Conservation (phyloP, 2,113 vertebrate species). For the Carassius carassius region DNA sequence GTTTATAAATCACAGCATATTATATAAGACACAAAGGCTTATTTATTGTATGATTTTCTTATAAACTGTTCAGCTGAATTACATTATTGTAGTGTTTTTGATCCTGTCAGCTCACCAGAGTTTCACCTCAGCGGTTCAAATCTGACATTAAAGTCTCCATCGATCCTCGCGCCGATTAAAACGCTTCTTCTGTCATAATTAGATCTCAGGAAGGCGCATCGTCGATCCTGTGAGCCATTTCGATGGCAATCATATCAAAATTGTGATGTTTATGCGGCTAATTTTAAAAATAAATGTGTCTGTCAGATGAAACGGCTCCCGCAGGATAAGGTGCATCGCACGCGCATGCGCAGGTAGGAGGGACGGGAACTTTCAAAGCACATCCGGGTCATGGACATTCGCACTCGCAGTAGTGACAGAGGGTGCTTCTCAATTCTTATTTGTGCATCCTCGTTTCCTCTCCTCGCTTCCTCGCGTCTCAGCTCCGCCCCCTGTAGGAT, state of each 20-base stretch:
- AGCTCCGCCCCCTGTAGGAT: no score
- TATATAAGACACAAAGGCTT: neutral
- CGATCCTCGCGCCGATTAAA: constrained; percentile 58
- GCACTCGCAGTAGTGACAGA: no score
- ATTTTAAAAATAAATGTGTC: constrained; percentile 5
- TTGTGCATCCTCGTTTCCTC: no score
- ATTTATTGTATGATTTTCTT: neutral
- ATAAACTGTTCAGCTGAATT: neutral
- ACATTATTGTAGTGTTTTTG: neutral
- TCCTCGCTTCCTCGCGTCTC: no score
- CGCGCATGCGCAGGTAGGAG: neutral
- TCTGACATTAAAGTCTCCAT: constrained; percentile 37
- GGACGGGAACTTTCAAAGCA: neutral
- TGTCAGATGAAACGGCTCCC: neutral
- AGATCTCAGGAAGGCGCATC: neutral
- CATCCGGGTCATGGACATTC: constrained; percentile 11
- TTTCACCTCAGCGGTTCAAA: constrained; percentile 38
- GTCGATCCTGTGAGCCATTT: neutral
- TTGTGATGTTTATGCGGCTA: neutral
- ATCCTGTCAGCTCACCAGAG: constrained; percentile 15
- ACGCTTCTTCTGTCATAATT: neutral
- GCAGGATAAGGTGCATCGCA: neutral
- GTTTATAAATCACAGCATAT: neutral
- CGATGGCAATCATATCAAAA: neutral
- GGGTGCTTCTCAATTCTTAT: no score